Evolutionary conservation across 2,888 invertebrate genomes (phyloP).

Genomic region (Drosophila birchii): DNA sequence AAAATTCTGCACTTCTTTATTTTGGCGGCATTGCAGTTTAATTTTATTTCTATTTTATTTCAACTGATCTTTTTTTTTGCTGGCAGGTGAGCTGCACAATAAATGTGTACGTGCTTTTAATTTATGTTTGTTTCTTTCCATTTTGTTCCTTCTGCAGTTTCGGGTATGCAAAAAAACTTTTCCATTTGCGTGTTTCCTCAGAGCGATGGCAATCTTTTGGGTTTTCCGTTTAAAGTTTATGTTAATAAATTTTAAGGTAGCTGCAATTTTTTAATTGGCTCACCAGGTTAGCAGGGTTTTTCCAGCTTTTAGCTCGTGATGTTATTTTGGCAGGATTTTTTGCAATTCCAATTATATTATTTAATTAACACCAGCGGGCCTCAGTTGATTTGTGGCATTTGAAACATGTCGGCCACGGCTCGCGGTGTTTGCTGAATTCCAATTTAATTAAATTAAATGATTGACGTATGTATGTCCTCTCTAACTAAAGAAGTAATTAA

Average conservation of each 20-base stretch:
- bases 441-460: constrained; percentile 17
- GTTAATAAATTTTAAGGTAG: constrained; percentile 16
- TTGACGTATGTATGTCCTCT: not conserved
- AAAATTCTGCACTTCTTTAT: constrained; percentile 8
- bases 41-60: constrained; percentile 12
- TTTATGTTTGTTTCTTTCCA: constrained; percentile 21
- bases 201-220: constrained; percentile 42
- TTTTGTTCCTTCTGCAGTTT: not conserved
- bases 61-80: not conserved
- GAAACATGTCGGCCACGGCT: not conserved
- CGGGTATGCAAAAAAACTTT: constrained; percentile 16
- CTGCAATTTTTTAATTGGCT: constrained; percentile 36
- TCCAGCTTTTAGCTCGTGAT: constrained; percentile 19
- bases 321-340: constrained; percentile 13
- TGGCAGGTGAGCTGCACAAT: constrained; percentile 42
- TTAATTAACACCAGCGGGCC: constrained; percentile 55
- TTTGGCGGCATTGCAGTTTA: not conserved
- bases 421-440: not conserved
- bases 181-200: constrained; percentile 51
- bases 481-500: constrained; percentile 33
- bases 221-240: constrained; percentile 35
- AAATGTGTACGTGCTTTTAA: constrained; percentile 46
- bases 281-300: constrained; percentile 37
- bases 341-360: constrained; percentile 25
- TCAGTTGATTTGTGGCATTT: constrained; percentile 27